Conservation (phyloP, 2,797 vertebrate genomes). For the Cuniculus paca region DNA sequence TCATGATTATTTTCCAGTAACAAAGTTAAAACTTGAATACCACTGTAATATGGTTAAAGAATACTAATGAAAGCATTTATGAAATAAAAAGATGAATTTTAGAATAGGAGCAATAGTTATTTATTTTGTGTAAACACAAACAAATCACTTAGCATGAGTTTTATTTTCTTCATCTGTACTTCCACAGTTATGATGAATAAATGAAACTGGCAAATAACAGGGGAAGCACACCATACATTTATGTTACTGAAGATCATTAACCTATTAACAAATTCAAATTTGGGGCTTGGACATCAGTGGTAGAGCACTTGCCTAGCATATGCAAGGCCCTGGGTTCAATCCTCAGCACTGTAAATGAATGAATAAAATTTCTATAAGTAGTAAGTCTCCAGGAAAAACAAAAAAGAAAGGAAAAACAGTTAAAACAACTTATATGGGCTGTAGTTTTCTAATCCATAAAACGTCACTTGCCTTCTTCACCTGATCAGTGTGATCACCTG, state of each 20-base stretch:
- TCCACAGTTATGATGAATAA: background rate
- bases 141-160: background rate
- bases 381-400: background rate
- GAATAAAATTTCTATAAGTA: background rate
- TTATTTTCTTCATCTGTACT: background rate
- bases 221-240: background rate
- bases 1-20: constrained; percentile 15
- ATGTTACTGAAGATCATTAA: background rate
- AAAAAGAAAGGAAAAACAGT: background rate
- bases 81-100: background rate
- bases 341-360: background rate
- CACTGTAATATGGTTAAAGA: background rate
- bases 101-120: background rate
- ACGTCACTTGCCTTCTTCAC: background rate
- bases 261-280: background rate
- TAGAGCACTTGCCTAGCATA: background rate
- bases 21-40: constrained; percentile 35
- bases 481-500: background rate
- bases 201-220: background rate
- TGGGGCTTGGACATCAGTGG: background rate
- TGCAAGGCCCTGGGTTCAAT: background rate
- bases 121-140: background rate
- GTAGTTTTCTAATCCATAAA: background rate
- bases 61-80: background rate
- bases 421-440: background rate